A percentile compares a stretch with the other conserved stretches of the same genome.
Evolutionary conservation across 2,797 vertebrate species (phyloP).

Genomic region (Pseudochirops corinnae): DNA sequence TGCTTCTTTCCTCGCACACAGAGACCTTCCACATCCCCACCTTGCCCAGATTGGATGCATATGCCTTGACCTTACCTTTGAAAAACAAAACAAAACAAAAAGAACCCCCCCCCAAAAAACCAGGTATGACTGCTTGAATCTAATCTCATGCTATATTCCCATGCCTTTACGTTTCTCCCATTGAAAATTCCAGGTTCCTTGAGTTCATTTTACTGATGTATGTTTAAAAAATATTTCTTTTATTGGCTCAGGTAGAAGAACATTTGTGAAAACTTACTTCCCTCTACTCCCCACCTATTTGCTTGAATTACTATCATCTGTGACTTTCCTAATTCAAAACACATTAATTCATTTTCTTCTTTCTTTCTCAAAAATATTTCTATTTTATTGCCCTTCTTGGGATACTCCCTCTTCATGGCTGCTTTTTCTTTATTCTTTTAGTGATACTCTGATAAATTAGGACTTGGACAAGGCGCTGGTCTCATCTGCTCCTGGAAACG

Average conservation of each 20-base stretch:
- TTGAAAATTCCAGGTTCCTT: background rate
- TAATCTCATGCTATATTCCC: background rate
- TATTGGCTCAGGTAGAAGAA: background rate
- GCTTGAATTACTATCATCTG: background rate
- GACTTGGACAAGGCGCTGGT: background rate
- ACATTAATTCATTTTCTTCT: background rate
- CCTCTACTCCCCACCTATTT: background rate
- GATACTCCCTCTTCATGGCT: background rate
- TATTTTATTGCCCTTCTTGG: background rate
- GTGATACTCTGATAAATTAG: background rate
- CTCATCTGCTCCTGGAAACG: background rate
- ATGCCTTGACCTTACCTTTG: background rate
- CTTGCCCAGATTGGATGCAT: background rate
- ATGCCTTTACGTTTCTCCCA: background rate
- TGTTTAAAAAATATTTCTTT: background rate
- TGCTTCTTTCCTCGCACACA: background rate
- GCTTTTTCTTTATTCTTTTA: background rate
- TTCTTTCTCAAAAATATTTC: background rate
- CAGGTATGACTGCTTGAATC: background rate
- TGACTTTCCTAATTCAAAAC: background rate
- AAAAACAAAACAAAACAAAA: background rate
- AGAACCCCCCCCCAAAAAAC: background rate
- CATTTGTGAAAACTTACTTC: background rate
- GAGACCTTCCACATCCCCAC: background rate
- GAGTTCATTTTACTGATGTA: background rate